Conservation (phyloP, 2,113 vertebrate genomes). For the Silurus glanis region DNA sequence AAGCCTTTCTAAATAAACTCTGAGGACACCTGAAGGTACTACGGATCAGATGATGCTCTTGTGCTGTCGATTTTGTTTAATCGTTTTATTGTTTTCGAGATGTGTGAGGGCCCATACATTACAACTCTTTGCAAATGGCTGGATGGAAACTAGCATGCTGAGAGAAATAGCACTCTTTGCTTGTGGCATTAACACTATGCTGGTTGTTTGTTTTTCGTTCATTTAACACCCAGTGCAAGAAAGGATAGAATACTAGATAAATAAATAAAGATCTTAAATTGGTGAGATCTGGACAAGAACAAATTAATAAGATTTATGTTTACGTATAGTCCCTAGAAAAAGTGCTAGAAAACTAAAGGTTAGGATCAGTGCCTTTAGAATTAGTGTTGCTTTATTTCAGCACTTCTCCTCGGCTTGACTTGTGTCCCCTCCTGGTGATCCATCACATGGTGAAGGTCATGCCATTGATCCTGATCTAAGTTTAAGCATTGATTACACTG, state of each 20-base stretch:
- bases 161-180: neutral
- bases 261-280: neutral
- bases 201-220: neutral
- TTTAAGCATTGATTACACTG: constrained; percentile 10
- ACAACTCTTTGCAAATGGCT: neutral
- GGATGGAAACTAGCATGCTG: neutral
- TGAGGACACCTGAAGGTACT: neutral
- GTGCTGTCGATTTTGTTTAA: neutral
- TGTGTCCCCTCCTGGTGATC: neutral
- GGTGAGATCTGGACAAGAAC: neutral
- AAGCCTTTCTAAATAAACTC: neutral
- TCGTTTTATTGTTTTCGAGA: neutral
- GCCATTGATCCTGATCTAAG: constrained; percentile 19
- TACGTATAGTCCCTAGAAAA: neutral
- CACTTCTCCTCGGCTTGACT: neutral
- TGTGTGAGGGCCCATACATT: neutral
- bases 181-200: neutral
- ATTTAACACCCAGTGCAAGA: neutral
- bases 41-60: neutral
- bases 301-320: neutral
- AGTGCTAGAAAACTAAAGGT: neutral
- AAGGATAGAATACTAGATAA: neutral
- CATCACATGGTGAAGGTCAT: constrained; percentile 13
- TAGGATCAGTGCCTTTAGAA: neutral
- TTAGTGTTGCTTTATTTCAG: too few relatives aligned